Conservation (phyloP, 2,797 vertebrate genomes). For the Heteromormyrus szaboi region DNA sequence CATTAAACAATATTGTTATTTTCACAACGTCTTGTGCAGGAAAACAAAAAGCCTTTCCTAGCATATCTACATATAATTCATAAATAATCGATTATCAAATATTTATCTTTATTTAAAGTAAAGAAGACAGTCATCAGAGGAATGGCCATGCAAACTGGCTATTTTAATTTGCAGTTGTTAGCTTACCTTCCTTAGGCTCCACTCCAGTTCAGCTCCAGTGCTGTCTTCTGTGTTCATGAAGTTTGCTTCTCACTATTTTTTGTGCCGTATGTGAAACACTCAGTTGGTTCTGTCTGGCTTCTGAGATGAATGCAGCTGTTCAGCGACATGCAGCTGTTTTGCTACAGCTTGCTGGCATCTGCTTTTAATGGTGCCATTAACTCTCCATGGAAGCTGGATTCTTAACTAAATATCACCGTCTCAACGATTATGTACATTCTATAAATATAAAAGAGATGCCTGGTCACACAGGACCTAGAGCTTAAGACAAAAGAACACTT, state of each 20-base stretch:
- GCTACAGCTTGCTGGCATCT: not conserved
- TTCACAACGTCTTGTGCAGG: not conserved
- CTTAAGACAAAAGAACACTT: not conserved
- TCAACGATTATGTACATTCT: not conserved
- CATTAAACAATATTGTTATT: not conserved
- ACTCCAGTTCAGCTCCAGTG: conserved; percentile 32
- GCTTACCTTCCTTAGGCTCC: conserved; percentile 50
- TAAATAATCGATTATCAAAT: not conserved
- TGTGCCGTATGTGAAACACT: conserved; percentile 47
- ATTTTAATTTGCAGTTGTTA: conserved; percentile 13
- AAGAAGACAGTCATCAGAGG: not conserved
- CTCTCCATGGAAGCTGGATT: not conserved
- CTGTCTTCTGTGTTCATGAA: not conserved
- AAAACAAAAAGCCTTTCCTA: not conserved
- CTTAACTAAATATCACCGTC: not conserved
- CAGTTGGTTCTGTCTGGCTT: conserved; percentile 52
- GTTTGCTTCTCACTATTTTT: conserved; percentile 27
- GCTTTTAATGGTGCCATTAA: not conserved
- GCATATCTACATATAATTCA: not conserved
- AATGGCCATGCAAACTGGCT: not conserved
- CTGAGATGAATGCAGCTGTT: conserved; percentile 30
- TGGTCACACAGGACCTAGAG: not conserved
- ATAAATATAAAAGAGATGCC: not conserved
- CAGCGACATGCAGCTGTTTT: conserved; percentile 14
- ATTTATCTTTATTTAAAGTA: not conserved